Conservation (phyloP, 2,888 invertebrate genomes). For the Eilema sororculum region DNA sequence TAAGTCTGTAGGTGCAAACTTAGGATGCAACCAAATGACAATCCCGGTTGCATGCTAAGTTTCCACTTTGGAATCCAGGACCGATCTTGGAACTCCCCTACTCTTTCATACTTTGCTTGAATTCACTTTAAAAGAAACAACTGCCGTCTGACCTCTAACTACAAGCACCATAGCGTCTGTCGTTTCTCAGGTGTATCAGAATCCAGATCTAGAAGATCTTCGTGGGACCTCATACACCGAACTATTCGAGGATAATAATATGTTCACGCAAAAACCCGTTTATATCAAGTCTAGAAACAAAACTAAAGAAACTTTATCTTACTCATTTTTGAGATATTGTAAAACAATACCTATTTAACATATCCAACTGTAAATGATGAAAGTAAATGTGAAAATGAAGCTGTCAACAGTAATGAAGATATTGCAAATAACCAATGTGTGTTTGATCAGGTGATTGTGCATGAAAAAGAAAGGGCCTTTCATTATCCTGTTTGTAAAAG, state of each 20-base stretch:
- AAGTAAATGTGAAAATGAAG: conserved; percentile 31
- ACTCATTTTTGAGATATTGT: neutral
- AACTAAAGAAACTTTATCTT: neutral
- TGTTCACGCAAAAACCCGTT: too few species aligned
- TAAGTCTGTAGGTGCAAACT: too few species aligned
- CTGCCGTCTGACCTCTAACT: neutral
- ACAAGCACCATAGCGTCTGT: neutral
- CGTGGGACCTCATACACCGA: neutral
- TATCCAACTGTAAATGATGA: conserved; percentile 20
- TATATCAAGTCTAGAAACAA: neutral
- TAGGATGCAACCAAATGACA: too few species aligned
- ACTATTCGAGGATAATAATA: too few species aligned
- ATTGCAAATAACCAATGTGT: conserved; percentile 10
- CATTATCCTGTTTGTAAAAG: neutral
- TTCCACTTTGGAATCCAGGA: too few species aligned
- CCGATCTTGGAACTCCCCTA: neutral
- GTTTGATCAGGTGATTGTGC: conserved; percentile 14
- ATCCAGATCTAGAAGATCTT: neutral
- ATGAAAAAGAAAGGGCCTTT: neutral
- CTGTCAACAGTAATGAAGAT: conserved; percentile 25
- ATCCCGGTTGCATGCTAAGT: too few species aligned
- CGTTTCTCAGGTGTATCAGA: neutral
- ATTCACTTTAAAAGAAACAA: neutral
- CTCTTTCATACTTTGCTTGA: neutral
- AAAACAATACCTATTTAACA: conserved; percentile 3